Percentiles rank a stretch among this genome's conserved stretches.
Evolutionary conservation across 2,888 invertebrate genomes (phyloP).

Genomic region (Eretmocerus hayati): DNA sequence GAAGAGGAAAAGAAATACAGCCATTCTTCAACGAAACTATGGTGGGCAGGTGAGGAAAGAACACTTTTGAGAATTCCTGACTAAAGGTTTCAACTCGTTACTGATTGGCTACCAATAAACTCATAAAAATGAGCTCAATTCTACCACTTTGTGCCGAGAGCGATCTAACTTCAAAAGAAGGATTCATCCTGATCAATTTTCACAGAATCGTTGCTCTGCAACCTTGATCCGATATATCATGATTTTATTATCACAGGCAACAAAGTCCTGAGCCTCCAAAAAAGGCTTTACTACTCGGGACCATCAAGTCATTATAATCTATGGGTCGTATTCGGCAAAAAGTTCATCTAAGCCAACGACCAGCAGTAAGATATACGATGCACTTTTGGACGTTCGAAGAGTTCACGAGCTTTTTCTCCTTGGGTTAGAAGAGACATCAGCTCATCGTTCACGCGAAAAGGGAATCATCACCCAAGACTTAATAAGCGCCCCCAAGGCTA

Average conservation of each 20-base stretch:
- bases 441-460: constrained; percentile 24
- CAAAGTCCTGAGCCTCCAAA: constrained; percentile 7
- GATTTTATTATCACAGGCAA: constrained; percentile 15
- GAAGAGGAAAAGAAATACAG: constrained; percentile 16
- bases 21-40: constrained; percentile 24
- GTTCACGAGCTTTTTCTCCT: constrained; percentile 15
- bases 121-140: constrained; percentile 26
- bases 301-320: constrained; percentile 22
- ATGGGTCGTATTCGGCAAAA: too few species aligned
- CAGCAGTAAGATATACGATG: too few species aligned
- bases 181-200: constrained; percentile 19
- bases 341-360: too few species aligned
- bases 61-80: constrained; percentile 43
- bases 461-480: constrained; percentile 44
- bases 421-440: too few species aligned
- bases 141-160: too few species aligned
- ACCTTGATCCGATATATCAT: constrained; percentile 13
- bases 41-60: constrained; percentile 15
- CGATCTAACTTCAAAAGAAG: too few species aligned
- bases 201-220: constrained; percentile 9
- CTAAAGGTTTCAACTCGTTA: constrained; percentile 41
- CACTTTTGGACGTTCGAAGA: too few species aligned
- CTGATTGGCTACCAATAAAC: constrained; percentile 45
- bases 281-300: neutral
- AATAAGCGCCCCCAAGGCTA: constrained; percentile 42